Percentiles rank a stretch among this genome's conserved stretches.
phyloP scores from a whole-genome alignment of 2,888 invertebrate species.

The Ashinkailepas kermadecensis region DNA sequence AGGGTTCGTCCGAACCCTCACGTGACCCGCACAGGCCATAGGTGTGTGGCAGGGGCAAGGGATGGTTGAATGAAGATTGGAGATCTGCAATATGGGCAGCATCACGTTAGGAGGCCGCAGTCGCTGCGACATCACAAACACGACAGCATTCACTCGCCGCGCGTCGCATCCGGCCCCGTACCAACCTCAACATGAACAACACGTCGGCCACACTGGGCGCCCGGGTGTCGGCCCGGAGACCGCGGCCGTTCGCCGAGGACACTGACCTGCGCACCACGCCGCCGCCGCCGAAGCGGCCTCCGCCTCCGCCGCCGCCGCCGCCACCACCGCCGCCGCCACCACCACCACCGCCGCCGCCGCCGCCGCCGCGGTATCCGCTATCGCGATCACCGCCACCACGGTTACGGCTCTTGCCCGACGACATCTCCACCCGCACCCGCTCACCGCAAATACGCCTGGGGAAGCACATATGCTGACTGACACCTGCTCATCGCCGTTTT shows the following conservation, averaged over 20 bases:
- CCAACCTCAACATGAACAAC: no score
- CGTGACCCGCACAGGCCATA: background rate
- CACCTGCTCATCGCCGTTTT: no score
- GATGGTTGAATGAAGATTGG: background rate
- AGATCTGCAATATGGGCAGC: background rate
- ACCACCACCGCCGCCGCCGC: background rate
- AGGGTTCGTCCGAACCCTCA: background rate
- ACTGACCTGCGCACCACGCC: no score
- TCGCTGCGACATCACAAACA: background rate
- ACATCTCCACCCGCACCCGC: slow-evolving; percentile 86
- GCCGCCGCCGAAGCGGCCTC: no score
- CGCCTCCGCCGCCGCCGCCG: no score
- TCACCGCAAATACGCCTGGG: slow-evolving; percentile 77
- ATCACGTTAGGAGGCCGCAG: background rate
- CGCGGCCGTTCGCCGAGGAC: no score
- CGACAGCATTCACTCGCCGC: background rate
- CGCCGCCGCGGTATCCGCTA: background rate
- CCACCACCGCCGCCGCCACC: no score
- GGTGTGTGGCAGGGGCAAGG: background rate
- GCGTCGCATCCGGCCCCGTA: no score
- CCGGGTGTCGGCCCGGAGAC: no score
- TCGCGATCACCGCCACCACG: slow-evolving; percentile 51
- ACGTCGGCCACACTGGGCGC: no score
- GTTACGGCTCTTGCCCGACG: slow-evolving; percentile 70
- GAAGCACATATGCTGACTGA: slow-evolving; percentile 27